These are phyloP conservation scores for Carlito syrichta DNA, from an alignment of 2,113 vertebrate species.

Conservation along the genomic window DNA sequence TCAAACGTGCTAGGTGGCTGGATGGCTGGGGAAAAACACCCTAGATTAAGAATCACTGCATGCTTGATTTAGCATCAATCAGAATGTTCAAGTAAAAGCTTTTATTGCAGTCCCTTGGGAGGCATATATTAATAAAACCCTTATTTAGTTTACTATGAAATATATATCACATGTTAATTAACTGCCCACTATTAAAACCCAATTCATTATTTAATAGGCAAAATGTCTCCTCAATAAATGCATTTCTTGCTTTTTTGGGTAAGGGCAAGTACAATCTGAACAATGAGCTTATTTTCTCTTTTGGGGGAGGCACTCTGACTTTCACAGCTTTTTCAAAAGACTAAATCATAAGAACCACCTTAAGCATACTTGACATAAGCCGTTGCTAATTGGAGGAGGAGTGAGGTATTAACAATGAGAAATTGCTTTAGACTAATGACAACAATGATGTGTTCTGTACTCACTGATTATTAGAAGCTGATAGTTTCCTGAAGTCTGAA, in stretches of 20 bases:
- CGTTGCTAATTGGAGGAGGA: background rate
- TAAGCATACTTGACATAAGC: background rate
- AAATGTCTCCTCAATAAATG: background rate
- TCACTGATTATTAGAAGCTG: background rate
- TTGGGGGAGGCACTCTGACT: too few relatives aligned
- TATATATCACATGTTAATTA: conserved; percentile 18
- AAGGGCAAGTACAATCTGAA: too few relatives aligned
- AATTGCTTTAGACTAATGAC: background rate
- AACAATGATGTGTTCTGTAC: background rate
- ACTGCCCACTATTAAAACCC: conserved; percentile 46
- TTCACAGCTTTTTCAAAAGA: too few relatives aligned
- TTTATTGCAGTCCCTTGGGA: background rate
- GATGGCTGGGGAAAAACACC: background rate
- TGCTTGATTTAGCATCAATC: background rate
- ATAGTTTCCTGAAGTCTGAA: background rate
- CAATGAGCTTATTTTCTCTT: too few relatives aligned
- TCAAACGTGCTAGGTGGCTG: background rate
- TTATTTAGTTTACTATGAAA: conserved; percentile 55
- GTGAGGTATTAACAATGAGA: background rate
- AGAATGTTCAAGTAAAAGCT: background rate
- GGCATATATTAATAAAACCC: background rate
- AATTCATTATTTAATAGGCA: background rate
- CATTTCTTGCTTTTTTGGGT: background rate
- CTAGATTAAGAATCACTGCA: background rate
- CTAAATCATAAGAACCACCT: too few relatives aligned